Conservation (phyloP, 1,140 invertebrate genomes). For the Micrasema minimum region DNA sequence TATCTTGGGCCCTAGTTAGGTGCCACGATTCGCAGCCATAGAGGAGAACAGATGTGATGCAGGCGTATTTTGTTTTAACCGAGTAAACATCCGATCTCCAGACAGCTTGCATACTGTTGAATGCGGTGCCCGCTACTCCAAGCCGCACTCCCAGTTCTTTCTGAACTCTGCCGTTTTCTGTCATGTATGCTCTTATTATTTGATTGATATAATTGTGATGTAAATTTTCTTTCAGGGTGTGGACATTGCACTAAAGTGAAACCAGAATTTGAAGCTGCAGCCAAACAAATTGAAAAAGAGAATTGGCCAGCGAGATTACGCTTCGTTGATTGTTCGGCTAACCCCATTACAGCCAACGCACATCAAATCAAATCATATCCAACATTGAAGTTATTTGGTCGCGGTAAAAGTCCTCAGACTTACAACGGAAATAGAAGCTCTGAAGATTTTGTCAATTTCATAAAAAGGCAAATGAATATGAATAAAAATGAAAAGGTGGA, state of each 20-base stretch:
- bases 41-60: too few relatives aligned
- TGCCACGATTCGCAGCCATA: too few relatives aligned
- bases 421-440: conserved; percentile 73
- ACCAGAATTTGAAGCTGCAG: conserved; percentile 74
- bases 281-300: conserved; percentile 68
- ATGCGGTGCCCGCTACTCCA: too few relatives aligned
- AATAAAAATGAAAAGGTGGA: too few relatives aligned
- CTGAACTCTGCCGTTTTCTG: too few relatives aligned
- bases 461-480: conserved; percentile 9
- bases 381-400: conserved; percentile 78
- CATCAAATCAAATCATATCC: conserved; percentile 77
- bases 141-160: too few relatives aligned
- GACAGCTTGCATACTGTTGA: too few relatives aligned
- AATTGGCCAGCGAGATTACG: conserved; percentile 70
- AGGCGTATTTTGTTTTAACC: too few relatives aligned
- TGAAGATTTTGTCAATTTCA: conserved; percentile 63
- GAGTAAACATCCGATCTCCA: too few relatives aligned
- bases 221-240: conserved; percentile 73
- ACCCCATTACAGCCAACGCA: conserved; percentile 66
- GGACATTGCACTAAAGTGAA: conserved; percentile 82
- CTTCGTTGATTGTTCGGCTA: conserved; percentile 75
- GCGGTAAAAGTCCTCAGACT: conserved; percentile 68
- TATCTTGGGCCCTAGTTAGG: too few relatives aligned
- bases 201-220: too few relatives aligned
- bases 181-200: too few relatives aligned